Base-by-base conservation (phyloP, 2,797 vertebrate genomes). In the Paramormyrops hopkinsi region DNA sequence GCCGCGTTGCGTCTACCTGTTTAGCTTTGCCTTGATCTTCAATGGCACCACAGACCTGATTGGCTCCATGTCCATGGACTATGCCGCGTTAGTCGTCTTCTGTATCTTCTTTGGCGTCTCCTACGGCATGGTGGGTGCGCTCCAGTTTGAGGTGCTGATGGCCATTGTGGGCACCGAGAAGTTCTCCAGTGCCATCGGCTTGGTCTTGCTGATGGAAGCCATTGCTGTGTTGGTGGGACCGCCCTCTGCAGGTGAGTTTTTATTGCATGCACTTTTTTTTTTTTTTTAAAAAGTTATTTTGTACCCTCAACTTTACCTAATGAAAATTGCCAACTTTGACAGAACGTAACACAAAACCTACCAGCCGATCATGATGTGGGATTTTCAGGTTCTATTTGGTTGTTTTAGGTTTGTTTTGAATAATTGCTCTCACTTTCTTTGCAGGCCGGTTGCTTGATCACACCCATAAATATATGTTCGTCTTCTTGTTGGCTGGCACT, bases 71-170 rank as follows among this genome's bases (percentile, higher is more conserved):
- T 91, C 96, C 82, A 51, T 79, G 0, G 94, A 96, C 92, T 99
- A 99, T 0, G 0, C 89, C 0, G 93, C 96, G 5, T 94, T 99
- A 88, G 97, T 97, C 50, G 94, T 97, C 59, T 99, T 97, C 92
- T 99, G 98, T 90, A 94, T 99, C 95, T 99, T 99, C 95, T 99
- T 99, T 22, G 98, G 98, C 90, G 93, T 99, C 93, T 99, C 98
- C 76, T 99, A 99, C 0, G 98, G 98, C 89, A 99, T 99, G 98
- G 98, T 99, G 93, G 98, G 98, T 0, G 98, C 98, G 1, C 95
- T 99, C 91, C 98, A 99, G 94, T 99, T 99, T 88, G 98, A 99
- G 94, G 98, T 99, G 89, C 97, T 99, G 90, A 99, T 99, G 98
- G 91, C 97, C 6, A 97, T 99, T 0, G 98, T 99, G 85, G 98